phyloP scores from a whole-genome alignment of 2,113 vertebrate genomes.

The Indri indri region DNA sequence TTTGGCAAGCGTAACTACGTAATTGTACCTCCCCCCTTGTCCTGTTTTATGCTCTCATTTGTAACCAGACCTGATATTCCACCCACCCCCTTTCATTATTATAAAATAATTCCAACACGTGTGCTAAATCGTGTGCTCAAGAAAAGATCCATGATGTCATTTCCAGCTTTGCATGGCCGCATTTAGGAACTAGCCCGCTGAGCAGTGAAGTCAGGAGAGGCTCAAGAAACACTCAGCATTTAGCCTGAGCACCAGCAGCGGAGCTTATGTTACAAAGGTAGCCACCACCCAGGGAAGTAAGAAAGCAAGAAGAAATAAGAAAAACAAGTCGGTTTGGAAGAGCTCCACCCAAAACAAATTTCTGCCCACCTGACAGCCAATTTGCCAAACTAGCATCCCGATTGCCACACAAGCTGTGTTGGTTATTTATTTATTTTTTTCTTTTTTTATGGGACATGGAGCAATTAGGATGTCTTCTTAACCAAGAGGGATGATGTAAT shows the following conservation, averaged over 20 bases:
- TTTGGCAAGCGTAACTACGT: not conserved
- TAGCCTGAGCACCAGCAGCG: not conserved
- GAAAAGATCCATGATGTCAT: not conserved
- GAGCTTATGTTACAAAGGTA: not conserved
- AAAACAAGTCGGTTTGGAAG: conserved; percentile 67
- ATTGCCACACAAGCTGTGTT: not conserved
- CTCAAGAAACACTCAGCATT: not conserved
- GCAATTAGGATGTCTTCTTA: not conserved
- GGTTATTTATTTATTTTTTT: not conserved
- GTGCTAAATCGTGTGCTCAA: not conserved
- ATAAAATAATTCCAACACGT: conserved; percentile 8
- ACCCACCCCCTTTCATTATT: not conserved
- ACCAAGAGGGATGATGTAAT: not conserved
- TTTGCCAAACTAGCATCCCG: conserved; percentile 10
- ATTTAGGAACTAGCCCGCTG: not conserved
- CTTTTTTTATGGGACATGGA: not conserved
- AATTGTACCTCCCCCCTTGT: not conserved
- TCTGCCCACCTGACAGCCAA: conserved; percentile 53
- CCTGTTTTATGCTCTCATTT: conserved; percentile 14
- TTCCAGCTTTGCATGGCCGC: not conserved
- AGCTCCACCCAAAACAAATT: conserved; percentile 55
- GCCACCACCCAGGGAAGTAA: not conserved
- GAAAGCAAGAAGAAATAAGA: conserved; percentile 46
- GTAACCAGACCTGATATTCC: not conserved
- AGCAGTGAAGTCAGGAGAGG: not conserved